Evolutionary conservation across 2,888 invertebrate species (phyloP), one percentile per base, ranked within the genome.

Genomic region (Neocrepidodera transversa): DNA sequence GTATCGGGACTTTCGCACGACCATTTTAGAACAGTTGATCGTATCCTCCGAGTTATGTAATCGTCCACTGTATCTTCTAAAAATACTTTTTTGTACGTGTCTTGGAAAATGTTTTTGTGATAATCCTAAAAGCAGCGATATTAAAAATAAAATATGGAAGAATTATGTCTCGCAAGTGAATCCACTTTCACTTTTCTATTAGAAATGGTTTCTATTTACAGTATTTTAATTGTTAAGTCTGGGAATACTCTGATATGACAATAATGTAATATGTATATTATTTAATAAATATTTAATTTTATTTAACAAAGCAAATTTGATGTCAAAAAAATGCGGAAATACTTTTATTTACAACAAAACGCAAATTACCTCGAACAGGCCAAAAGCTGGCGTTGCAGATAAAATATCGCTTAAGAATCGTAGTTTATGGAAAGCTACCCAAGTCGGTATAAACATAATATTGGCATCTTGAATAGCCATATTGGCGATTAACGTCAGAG

Each of bases 301-400:
- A n/a, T n/a, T n/a, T n/a, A n/a, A n/a, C n/a, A n/a, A n/a, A n/a
- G n/a, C n/a, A n/a, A n/a, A n/a, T n/a, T n/a, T n/a, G n/a, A n/a
- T n/a, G n/a, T n/a, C n/a, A n/a, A n/a, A n/a, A n/a, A n/a, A n/a
- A n/a, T n/a, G n/a, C n/a, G n/a, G n/a, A n/a, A n/a, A n/a, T n/a
- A n/a, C n/a, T n/a, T n/a, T n/a, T n/a, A n/a, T n/a, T n/a, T n/a
- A n/a, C n/a, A n/a, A n/a, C n/a, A n/a, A n/a, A n/a, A n/a, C n/a
- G n/a, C n/a, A n/a, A n/a, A n/a, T 72, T 76, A 86, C 87, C 77
- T 85, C 82, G 70, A 86, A 87, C 1, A 82, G 77, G 56, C 85
- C 86, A 74, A 83, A 87, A 38, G 82, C 82, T 1, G 85, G 82
- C 11, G 85, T 85, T n/a, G 83, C 79, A 13, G 81, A 78, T 43